phyloP scores from a whole-genome alignment of 2,888 invertebrate species.

The Nymphalis polychloros region DNA sequence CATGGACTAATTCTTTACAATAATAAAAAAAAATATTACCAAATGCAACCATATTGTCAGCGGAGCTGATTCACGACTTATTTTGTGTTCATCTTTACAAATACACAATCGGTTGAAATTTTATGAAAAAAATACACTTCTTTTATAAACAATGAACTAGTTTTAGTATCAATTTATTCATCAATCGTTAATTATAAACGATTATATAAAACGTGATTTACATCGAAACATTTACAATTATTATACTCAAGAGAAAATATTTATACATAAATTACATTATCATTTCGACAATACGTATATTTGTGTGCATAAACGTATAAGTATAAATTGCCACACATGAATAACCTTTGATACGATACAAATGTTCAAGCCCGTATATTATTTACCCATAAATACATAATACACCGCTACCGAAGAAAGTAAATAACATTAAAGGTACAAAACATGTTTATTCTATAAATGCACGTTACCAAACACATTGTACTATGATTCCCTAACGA shows the following conservation, averaged over 20 bases:
- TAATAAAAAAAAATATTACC: background rate
- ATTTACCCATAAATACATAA: conserved; percentile 17
- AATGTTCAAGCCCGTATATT: conserved; percentile 13
- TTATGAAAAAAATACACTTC: background rate
- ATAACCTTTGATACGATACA: background rate
- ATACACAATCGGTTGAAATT: too few species aligned
- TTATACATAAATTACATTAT: conserved; percentile 5
- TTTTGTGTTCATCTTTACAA: background rate
- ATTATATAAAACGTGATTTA: background rate
- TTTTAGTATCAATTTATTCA: background rate
- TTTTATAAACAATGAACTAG: background rate
- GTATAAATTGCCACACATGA: conserved; percentile 1
- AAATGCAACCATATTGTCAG: background rate
- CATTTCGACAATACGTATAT: conserved; percentile 4
- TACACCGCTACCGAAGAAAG: conserved; percentile 30
- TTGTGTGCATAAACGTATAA: conserved; percentile 5
- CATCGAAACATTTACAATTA: conserved; percentile 6
- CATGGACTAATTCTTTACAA: background rate
- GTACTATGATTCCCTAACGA: conserved; percentile 59
- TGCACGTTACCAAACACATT: conserved; percentile 69
- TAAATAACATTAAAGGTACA: conserved; percentile 33
- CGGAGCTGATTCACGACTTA: background rate
- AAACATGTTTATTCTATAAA: conserved; percentile 67
- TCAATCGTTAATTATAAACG: too few species aligned
- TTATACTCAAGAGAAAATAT: conserved; percentile 4